Conservation (phyloP, 1,140 invertebrate species). For the Pemphigus obesinymphae region DNA sequence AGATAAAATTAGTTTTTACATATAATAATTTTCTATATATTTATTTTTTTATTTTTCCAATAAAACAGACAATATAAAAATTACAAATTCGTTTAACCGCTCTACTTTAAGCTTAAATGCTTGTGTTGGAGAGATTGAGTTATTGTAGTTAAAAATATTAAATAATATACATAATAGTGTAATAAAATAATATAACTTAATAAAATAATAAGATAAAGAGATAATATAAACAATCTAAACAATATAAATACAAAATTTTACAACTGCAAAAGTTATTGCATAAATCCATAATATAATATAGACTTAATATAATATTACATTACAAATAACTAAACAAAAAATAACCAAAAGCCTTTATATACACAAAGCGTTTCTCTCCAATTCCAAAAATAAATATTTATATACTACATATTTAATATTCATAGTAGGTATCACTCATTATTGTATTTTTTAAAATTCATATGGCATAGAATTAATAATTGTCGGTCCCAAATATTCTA, state of each 20-base stretch:
- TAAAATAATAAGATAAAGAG: neutral
- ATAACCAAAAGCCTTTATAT: neutral
- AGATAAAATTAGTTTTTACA: too few species aligned
- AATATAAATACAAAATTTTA: neutral
- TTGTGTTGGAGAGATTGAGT: neutral
- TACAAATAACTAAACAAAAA: neutral
- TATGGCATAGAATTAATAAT: neutral
- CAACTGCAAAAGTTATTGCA: too few species aligned
- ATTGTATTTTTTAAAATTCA: neutral
- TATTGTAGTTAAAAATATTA: neutral
- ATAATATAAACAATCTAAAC: neutral
- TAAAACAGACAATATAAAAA: neutral
- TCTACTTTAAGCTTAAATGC: neutral
- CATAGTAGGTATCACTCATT: neutral
- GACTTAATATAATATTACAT: neutral
- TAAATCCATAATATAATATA: neutral
- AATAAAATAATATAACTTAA: too few species aligned
- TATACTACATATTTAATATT: neutral
- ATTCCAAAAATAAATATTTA: neutral
- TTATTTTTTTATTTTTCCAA: too few species aligned
- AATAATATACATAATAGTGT: neutral
- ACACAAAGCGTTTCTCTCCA: neutral
- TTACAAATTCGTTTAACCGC: neutral
- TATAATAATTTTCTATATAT: too few species aligned
- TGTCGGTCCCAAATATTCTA: too few species aligned